Conservation (phyloP, 2,113 vertebrate genomes). For the Elephantulus edwardii region DNA sequence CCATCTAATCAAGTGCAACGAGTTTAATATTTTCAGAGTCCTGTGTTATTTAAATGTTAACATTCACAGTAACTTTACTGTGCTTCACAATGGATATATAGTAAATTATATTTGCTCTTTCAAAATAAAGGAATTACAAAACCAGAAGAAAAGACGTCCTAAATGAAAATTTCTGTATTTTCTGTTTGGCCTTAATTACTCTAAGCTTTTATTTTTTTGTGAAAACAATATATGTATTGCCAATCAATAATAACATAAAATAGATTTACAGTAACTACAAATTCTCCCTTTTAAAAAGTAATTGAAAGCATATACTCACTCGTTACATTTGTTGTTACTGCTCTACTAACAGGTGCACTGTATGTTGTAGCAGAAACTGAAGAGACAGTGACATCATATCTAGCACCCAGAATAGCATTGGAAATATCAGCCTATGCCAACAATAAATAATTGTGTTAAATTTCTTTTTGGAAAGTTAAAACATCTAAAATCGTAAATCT, state of each 20-base stretch:
- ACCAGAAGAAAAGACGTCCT: neutral
- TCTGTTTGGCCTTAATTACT: slow-evolving; percentile 39
- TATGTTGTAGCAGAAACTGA: slow-evolving; percentile 89
- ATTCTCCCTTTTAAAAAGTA: neutral
- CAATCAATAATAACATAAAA: neutral
- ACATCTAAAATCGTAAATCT: neutral
- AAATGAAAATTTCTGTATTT: slow-evolving; percentile 45
- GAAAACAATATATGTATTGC: neutral
- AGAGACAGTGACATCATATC: slow-evolving; percentile 87
- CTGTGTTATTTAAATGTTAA: slow-evolving; percentile 24
- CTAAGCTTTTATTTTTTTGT: neutral
- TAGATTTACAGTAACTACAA: neutral
- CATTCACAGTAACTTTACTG: slow-evolving; percentile 16
- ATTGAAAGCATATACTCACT: slow-evolving; percentile 85
- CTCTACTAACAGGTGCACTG: slow-evolving; percentile 91
- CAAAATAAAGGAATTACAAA: slow-evolving; percentile 39
- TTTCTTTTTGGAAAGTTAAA: slow-evolving; percentile 48
- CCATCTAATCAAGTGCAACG: neutral
- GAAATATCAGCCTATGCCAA: slow-evolving; percentile 87
- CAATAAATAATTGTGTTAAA: slow-evolving; percentile 35
- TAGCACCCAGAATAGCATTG: slow-evolving; percentile 85
- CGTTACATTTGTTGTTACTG: slow-evolving; percentile 88
- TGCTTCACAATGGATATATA: neutral
- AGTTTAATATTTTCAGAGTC: slow-evolving; percentile 25
- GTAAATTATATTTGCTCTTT: slow-evolving; percentile 28